Evolutionary conservation across 2,113 vertebrate genomes (phyloP).

Genomic region (Thunnus thynnus): DNA sequence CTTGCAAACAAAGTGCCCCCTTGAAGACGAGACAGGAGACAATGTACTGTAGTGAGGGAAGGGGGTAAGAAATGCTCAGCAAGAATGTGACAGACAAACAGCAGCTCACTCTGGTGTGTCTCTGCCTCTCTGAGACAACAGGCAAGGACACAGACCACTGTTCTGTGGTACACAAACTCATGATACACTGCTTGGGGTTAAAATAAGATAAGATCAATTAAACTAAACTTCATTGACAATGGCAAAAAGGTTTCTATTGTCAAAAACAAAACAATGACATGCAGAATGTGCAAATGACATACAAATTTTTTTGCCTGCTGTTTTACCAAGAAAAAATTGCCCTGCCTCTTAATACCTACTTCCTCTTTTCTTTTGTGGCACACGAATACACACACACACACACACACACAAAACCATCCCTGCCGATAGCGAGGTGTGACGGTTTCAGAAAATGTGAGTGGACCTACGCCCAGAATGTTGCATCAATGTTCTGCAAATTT

Average conservation of each 20-base stretch:
- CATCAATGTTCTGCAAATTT: constrained; percentile 38
- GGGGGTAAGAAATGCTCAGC: constrained; percentile 37
- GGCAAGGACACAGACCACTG: not conserved
- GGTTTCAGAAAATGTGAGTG: constrained; percentile 16
- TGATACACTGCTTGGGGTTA: not conserved
- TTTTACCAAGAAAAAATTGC: not conserved
- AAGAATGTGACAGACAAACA: constrained; percentile 69
- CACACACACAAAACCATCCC: not conserved
- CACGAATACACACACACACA: not conserved
- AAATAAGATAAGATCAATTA: not conserved
- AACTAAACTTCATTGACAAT: not conserved
- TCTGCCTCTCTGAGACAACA: not conserved
- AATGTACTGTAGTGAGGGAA: constrained; percentile 45
- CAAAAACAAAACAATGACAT: not conserved
- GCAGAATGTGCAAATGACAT: not conserved
- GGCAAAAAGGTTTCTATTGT: not conserved
- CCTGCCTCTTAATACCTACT: not conserved
- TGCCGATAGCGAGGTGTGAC: constrained; percentile 37
- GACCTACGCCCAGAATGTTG: constrained; percentile 40
- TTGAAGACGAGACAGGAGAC: constrained; percentile 63
- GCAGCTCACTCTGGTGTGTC: constrained; percentile 8
- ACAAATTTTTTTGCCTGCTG: no score
- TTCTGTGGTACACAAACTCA: not conserved
- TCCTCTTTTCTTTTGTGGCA: constrained; percentile 43
- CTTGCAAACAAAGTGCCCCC: constrained; percentile 72